Evolutionary conservation across 2,888 invertebrate genomes (phyloP).

Genomic region (Lordiphosa andalusiaca): DNA sequence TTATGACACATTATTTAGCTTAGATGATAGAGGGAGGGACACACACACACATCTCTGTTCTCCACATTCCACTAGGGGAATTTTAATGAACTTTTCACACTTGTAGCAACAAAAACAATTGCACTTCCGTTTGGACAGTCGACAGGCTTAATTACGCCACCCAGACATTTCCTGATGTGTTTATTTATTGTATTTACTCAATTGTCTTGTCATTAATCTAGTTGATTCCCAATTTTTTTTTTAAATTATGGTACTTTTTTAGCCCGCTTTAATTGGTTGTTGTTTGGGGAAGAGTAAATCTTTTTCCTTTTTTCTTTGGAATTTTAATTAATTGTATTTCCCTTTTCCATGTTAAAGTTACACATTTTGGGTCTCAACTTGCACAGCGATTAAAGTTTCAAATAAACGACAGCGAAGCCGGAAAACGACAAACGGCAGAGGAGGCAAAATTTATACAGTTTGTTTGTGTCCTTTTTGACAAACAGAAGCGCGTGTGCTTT

Average conservation of each 20-base stretch:
- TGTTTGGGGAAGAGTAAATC: not conserved
- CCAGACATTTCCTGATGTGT: not conserved
- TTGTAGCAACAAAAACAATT: slow-evolving; percentile 14
- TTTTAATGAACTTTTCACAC: slow-evolving; percentile 21
- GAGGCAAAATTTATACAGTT: slow-evolving; percentile 3
- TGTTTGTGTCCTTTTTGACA: slow-evolving; percentile 32
- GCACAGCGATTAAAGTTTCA: slow-evolving; percentile 37
- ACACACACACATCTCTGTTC: not conserved
- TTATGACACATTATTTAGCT: slow-evolving; percentile 36
- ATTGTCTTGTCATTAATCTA: slow-evolving; percentile 28
- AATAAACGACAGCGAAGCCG: slow-evolving; percentile 22
- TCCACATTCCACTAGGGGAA: slow-evolving; percentile 11
- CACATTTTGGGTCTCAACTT: slow-evolving; percentile 12
- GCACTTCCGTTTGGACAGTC: slow-evolving; percentile 16
- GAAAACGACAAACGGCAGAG: not conserved
- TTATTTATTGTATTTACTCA: slow-evolving; percentile 46
- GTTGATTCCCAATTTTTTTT: slow-evolving; percentile 2
- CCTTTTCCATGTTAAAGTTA: not conserved
- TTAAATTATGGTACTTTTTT: slow-evolving; percentile 2
- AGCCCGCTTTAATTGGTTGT: slow-evolving; percentile 28
- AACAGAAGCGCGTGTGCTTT: slow-evolving; percentile 10
- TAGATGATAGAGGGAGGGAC: slow-evolving; percentile 5
- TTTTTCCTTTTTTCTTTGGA: slow-evolving; percentile 6
- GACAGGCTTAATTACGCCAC: slow-evolving; percentile 25
- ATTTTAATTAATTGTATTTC: slow-evolving; percentile 14